Base-by-base conservation (phyloP, 1,140 invertebrate species). In the Rhizoglyphus robini region DNA sequence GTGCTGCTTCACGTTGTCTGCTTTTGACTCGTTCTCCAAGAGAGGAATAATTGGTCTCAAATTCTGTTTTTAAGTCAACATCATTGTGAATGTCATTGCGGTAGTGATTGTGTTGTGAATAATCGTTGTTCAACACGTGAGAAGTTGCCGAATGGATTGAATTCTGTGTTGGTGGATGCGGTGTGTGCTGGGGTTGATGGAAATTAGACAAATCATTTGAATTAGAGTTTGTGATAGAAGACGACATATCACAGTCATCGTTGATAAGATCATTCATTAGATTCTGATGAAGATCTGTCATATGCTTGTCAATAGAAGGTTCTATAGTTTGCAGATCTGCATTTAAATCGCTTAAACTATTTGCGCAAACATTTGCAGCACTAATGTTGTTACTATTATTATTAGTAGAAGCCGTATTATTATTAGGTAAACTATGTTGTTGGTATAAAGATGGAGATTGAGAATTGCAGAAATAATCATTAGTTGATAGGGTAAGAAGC, bases 21-120 rank as follows among this genome's bases (percentile, higher is more conserved):
- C 62, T 65, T 31, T 67, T 67, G 8, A 67, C 66, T 4, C 66
- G 59, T 34, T 67, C 66, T 13, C 66, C 66, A 15, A 67, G 34
- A 15, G 66, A 67, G n/a, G 66, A 67, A 46, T 63, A 67, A 34
- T 66, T 61, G 58, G 58, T 11, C n/a, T 58, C 54, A 18, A 58
- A 18, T 34, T 58, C 25, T 13, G 25, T 58, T 58, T 13, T 58
- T 2, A 1, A 1, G 25, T 58, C 25, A 18, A 38, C n/a, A 60
- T 62, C 60, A 46, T 41, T 65, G 62, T 32, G 25, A 32, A 27
- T 54, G 27, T 32, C 2, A 34, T 23, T 38, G 34, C 11, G 29
- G 49, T 20, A 13, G 51, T 36, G 41, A 51, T 64, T 27, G 29
- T 34, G 18, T 25, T 25, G 31, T 25, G 34, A 27, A 32, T 48